Evolutionary conservation across 2,113 vertebrate species (phyloP), one percentile per base, ranked within the genome.

Genomic region (Corythoichthys haematopterus): DNA sequence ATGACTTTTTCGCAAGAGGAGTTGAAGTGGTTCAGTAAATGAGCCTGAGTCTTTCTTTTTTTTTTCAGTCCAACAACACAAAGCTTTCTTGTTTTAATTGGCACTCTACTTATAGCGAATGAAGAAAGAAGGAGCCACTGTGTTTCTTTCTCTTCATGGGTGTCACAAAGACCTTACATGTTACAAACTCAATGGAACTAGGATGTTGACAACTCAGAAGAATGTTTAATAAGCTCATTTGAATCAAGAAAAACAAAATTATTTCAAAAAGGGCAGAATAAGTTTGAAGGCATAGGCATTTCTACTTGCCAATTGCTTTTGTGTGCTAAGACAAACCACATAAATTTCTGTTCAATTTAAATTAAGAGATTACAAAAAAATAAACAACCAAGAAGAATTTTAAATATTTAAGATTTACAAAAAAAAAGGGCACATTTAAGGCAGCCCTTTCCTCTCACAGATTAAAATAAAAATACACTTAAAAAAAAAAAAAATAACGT

Each of bases 11-110:
- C 53, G 80, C 72, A 74, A 71, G 75, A 81, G 67, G 74, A 55
- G 77, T 28, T 13, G 68, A 80, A 84, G 63, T 66, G 60, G 43
- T 56, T 40, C 70, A 70, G 74, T 78, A 86, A 85, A 87, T 85
- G 74, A 86, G 81, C 58, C 72, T 33, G 40, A 20, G 65, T 36
- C 73, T 84, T 78, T 64, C 67, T 51, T 35, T 64, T 64, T 64
- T 65, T 51, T 20, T 52, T 6, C 36, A 83, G 52, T 70, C 62
- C 69, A 70, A 64, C 28, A 70, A 82, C 75, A 88, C 78, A 85
- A 84, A 86, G 76, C 65, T 76, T 69, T 62, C 52, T 59, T 46
- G 65, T 66, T 77, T 85, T 90, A 90, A 91, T 86, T 88, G 85
- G 81, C 75, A 68, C 73, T 72, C 70, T 60, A 72, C 80, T 85